Evolutionary conservation across 2,113 vertebrate genomes (phyloP).

Genomic region (Catharus fuscescens): DNA sequence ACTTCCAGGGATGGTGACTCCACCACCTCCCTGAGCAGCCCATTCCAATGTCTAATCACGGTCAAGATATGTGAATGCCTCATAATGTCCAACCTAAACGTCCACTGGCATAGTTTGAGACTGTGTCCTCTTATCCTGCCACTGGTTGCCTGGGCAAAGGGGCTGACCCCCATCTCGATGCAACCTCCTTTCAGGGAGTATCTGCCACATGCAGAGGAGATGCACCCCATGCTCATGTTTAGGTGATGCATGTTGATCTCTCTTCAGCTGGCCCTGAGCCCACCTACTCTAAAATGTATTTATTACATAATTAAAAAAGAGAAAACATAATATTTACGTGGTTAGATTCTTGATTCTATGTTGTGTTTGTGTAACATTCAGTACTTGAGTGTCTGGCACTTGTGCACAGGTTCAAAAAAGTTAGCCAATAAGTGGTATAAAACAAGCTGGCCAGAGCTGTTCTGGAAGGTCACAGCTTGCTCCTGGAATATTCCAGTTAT

Average conservation of each 20-base stretch:
- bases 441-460: not conserved
- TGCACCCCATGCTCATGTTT: not conserved
- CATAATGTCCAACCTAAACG: not conserved
- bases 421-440: rapidly evolving
- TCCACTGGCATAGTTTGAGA: not conserved
- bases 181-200: not conserved
- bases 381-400: not conserved
- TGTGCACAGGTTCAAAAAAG: not conserved
- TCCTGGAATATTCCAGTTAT: not conserved
- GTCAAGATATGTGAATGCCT: no score
- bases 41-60: not conserved
- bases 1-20: not conserved
- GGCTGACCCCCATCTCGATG: no score
- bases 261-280: not conserved
- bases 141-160: not conserved
- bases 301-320: not conserved
- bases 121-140: not conserved
- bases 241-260: not conserved
- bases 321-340: not conserved
- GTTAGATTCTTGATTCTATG: not conserved
- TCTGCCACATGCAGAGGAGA: not conserved
- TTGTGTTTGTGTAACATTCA: not conserved
- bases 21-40: no score
- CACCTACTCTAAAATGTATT: not conserved
- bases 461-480: not conserved